Evolutionary conservation across 92 coral and sea anemone genomes (phyloP), one percentile per base, ranked within the genome.

Genomic region (Siderastrea radians): DNA sequence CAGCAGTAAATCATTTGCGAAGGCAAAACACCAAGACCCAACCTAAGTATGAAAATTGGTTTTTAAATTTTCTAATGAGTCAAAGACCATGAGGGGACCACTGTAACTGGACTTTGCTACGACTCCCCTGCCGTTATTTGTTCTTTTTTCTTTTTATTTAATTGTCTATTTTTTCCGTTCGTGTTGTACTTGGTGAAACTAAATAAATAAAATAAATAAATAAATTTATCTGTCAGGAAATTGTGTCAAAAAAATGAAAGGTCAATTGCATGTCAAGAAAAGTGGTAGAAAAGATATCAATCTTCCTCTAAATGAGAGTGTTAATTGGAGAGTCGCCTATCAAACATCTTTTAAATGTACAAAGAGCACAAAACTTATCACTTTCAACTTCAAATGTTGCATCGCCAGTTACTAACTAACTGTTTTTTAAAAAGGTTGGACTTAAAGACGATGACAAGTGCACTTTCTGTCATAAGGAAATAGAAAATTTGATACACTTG

Each of bases 341-440:
- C 79, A 74, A 54, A n/a, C 51, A 74, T 54, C 79, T 38, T 52
- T 74, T 38, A 7, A 74, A 74, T 74, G 79, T 52, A 74, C 79
- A 54, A 74, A 74, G 63, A 74, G 79, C 79, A 74, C 38, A 10
- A 74, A 74, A 50, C 79, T 74, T 54, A 74, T 50, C 49, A 26
- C 38, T 26, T 26, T 0, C 38, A 26, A 26, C 38, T 26, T 26
- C 38, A 26, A 26, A 26, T 26, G 38, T 26, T 26, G 0, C 38
- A 26, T 26, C 38, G 38, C 38, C 38, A 17, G 45, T 26, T 65
- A 15, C 70, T 15, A 65, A 65, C 14, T 26, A 65, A 65, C 44
- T 15, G 44, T 26, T 65, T 65, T 15, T 26, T 65, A 65, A 65
- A 65, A 72, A 50, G 15, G 65, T 68, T 16, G 74, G 74, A 38